Base-by-base conservation (phyloP, 2,888 invertebrate genomes). In the Trichogramma dendrolimi region DNA sequence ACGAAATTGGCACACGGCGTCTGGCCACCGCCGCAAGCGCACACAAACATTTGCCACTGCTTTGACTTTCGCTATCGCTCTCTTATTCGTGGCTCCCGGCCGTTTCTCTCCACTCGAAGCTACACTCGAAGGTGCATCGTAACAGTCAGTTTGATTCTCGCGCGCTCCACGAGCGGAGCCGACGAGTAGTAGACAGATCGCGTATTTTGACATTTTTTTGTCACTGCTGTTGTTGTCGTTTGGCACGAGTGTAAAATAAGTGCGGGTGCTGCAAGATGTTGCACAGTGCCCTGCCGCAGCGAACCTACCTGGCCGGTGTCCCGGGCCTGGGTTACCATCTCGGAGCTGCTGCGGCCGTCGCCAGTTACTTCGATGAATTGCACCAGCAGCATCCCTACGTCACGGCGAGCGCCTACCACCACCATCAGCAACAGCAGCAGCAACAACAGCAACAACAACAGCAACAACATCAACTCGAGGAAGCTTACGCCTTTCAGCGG, bases 1-100 rank as follows among this genome's bases (percentile, higher is more conserved):
- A 39, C 7, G 49, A 55, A 65, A 64, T 61, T 62, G 69, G 70
- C 77, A 78, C 71, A 75, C 77, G 79, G 77, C 78, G 74, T 71
- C 71, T 72, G 72, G 74, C 73, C 70, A 74, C 70, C 74, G 77
- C 74, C 75, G 74, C 41, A 46, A 59, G 60, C 46, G 65, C 27
- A 27, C 27, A 27, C 14, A 14, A 2, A 27, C 27, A 27, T 27
- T 27, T 3, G 27, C 27, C 27, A 27, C 27, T 27, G 27, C 27
- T 27, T 27, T 27, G 27, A 27, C 27, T 27, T 27, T 2, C 27
- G 27, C 27, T 27, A 27, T 27, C 27, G 27, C 27, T 14, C 14
- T 14, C 14, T 14, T 14, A 14, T 14, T 14, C 14, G 14, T 14
- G 14, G 14, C 14, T 14, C 14, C 14, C 14, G 14, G 14, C 14